A percentile compares a stretch with the other conserved stretches of the same genome.
These are phyloP conservation scores for Tupiocoris notatus DNA, from an alignment of 2,888 invertebrate species.

Conservation along the genomic window DNA sequence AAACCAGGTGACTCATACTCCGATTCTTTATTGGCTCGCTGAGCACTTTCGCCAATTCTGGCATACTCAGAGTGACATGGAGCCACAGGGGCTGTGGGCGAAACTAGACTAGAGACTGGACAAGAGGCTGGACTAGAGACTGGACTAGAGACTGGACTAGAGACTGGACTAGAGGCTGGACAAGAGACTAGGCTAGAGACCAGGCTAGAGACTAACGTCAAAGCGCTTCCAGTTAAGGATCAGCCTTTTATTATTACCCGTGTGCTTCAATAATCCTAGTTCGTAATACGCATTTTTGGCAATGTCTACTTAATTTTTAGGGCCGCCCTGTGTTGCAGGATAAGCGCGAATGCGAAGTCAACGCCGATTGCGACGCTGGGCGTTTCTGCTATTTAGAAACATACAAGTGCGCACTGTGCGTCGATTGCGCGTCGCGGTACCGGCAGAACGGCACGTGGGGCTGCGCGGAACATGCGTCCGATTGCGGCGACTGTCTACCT, in stretches of 20 bases:
- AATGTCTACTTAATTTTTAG: background rate
- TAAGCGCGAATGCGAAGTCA: background rate
- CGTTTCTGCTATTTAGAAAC: background rate
- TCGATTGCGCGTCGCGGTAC: background rate
- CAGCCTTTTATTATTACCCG: background rate
- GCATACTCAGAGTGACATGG: too few relatives aligned
- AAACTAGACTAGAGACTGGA: too few relatives aligned
- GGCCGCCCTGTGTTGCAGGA: background rate
- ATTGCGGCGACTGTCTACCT: background rate
- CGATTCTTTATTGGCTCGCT: too few relatives aligned
- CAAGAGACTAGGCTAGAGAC: too few relatives aligned
- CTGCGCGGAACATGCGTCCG: background rate
- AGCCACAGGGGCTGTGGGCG: too few relatives aligned
- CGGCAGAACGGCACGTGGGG: background rate
- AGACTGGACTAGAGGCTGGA: too few relatives aligned
- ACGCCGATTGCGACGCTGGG: background rate
- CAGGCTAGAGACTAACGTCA: too few relatives aligned
- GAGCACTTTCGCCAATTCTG: too few relatives aligned
- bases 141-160: too few relatives aligned
- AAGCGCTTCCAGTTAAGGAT: background rate
- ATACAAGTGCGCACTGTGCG: background rate
- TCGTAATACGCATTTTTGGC: background rate
- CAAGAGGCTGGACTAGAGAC: too few relatives aligned
- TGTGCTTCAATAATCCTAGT: too few relatives aligned
- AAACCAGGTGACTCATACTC: too few relatives aligned